Evolutionary conservation across 2,113 vertebrate genomes (phyloP), one percentile per base, ranked within the genome.

Genomic region (Odontesthes bonariensis): DNA sequence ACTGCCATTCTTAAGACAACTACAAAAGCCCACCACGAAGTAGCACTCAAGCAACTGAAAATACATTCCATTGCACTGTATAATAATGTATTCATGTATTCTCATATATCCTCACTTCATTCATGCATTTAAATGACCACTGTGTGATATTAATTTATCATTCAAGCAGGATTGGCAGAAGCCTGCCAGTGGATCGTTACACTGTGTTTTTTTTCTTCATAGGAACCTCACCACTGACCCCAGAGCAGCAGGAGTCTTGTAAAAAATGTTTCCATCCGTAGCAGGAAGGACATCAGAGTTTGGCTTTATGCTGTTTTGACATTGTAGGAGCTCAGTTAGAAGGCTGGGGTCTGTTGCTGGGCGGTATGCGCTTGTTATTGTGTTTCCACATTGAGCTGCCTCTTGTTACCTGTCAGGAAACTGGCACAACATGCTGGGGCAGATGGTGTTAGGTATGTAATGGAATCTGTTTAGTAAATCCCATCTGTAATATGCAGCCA

Each of bases 381-480:
- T 82, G 78, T 88, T 90, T 89, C 59, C 85, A 83, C 68, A 74
- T 79, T 7, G 56, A 75, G 81, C 63, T 66, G 77, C 67, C 58
- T 71, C 81, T 86, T 91, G 90, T 92, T 85, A 83, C 80, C 89
- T 91, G 88, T 90, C 89, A 88, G n/a, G 22, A 68, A 68, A 76
- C 60, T 86, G 86, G 88, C 83, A 88, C 53, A 88, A 89, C 89
- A 83, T 33, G 68, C 73, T 14, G 60, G 73, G 79, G 83, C 89
- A 92, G 89, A 85, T 80, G 88, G 87, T 66, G 79, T 70, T 61
- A 71, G 65, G 70, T 80, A 85, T 81, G 87, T 86, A 82, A 78
- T 35, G 60, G 79, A 85, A 77, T 83, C 69, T 80, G 72, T 79
- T 84, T 52, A 53, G 73, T 69, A 7, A 81, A 81, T 81, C 84